These are phyloP conservation scores for Nomia melanderi DNA, from an alignment of 1,140 invertebrate species.

Conservation along the genomic window DNA sequence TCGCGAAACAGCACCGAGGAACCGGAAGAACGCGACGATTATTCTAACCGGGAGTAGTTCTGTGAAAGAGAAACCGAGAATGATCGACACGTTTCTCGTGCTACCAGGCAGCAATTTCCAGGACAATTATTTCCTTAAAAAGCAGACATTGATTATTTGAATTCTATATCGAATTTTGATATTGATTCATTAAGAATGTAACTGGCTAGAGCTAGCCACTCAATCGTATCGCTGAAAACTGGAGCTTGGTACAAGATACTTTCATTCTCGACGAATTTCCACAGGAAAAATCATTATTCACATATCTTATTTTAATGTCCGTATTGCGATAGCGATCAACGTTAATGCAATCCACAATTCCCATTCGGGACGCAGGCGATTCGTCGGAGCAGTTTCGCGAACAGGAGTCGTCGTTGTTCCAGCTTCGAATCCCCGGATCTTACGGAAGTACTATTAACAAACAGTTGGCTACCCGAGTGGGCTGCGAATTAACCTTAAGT, in stretches of 20 bases:
- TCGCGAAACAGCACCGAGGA: not conserved
- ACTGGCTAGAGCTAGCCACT: too few species aligned
- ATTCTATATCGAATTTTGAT: too few species aligned
- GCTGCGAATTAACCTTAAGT: slow-evolving; percentile 56
- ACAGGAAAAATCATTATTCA: too few species aligned
- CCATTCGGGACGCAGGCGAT: not conserved
- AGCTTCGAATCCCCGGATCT: slow-evolving; percentile 23
- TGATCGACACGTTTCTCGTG: too few species aligned
- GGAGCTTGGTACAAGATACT: too few species aligned
- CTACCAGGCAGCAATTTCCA: too few species aligned
- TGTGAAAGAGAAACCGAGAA: not conserved
- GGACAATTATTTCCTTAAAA: too few species aligned
- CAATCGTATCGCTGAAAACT: too few species aligned
- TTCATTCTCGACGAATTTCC: too few species aligned
- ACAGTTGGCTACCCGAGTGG: slow-evolving; percentile 36
- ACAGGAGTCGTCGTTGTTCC: not conserved
- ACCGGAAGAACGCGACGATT: not conserved
- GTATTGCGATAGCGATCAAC: not conserved
- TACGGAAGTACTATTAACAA: slow-evolving; percentile 43
- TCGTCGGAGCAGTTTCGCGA: not conserved
- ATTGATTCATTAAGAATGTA: too few species aligned
- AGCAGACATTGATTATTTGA: too few species aligned
- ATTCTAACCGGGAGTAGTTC: not conserved
- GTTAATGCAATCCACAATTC: not conserved
- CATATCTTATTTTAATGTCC: not conserved